phyloP scores from a whole-genome alignment of 2,888 invertebrate genomes.

The Tridacna gigas region DNA sequence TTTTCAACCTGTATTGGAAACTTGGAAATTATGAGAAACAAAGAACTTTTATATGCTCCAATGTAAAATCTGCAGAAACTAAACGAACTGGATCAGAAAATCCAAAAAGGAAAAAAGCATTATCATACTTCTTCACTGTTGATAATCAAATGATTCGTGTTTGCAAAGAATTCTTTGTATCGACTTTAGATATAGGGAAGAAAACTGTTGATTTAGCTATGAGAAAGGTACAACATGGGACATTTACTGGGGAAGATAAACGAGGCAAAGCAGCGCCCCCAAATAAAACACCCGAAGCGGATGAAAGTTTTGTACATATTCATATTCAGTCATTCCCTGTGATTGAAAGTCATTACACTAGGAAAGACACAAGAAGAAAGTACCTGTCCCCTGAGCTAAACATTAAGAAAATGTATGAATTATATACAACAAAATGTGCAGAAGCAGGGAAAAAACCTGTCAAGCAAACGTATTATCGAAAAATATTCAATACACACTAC shows the following conservation, averaged over 20 bases:
- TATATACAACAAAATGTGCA: neutral
- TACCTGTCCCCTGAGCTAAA: neutral
- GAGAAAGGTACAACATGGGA: neutral
- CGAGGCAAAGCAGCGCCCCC: neutral
- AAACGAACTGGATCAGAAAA: too few relatives aligned
- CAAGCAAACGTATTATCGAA: slow-evolving; percentile 18
- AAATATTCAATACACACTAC: slow-evolving; percentile 45
- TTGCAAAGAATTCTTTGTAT: slow-evolving; percentile 49
- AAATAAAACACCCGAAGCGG: neutral
- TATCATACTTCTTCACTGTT: too few relatives aligned
- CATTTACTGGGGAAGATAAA: neutral
- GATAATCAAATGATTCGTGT: too few relatives aligned
- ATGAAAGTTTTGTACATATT: neutral
- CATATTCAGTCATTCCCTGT: neutral
- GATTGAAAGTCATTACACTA: neutral
- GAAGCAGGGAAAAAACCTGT: neutral
- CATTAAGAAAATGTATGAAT: neutral
- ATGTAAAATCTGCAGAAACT: too few relatives aligned
- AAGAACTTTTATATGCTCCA: too few relatives aligned
- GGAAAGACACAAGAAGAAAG: neutral
- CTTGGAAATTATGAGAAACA: too few relatives aligned
- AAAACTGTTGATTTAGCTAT: slow-evolving; percentile 48
- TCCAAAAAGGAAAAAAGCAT: too few relatives aligned
- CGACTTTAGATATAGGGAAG: slow-evolving; percentile 47
- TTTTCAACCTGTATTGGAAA: neutral